phyloP scores from a whole-genome alignment of 1,140 invertebrate species.

The Holcopasites calliopsidis region DNA sequence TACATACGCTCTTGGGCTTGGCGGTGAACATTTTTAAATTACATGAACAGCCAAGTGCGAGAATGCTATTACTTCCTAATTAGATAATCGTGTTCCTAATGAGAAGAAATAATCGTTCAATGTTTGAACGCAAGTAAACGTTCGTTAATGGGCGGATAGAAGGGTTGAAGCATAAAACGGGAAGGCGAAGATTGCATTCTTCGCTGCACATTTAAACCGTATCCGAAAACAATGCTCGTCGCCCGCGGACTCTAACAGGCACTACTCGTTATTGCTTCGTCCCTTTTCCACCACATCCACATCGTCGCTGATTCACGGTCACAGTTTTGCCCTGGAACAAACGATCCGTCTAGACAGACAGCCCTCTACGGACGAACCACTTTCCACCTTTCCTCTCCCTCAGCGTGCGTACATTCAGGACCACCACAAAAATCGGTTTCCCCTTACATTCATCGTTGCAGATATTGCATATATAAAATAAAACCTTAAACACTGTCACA shows the following conservation, averaged over 20 bases:
- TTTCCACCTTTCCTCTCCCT: constrained; percentile 16
- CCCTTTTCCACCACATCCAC: constrained; percentile 22
- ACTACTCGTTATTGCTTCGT: constrained; percentile 27
- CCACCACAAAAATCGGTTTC: too few species aligned
- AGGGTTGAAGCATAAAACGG: neutral
- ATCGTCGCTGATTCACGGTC: constrained; percentile 44
- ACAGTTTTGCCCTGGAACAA: constrained; percentile 46
- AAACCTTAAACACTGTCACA: too few species aligned
- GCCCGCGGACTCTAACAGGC: constrained; percentile 24
- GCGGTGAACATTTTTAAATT: constrained; percentile 5
- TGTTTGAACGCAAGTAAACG: neutral
- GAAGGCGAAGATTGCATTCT: neutral
- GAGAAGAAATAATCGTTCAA: too few species aligned
- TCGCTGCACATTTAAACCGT: neutral
- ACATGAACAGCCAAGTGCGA: too few species aligned
- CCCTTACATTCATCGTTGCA: too few species aligned
- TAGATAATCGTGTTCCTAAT: too few species aligned
- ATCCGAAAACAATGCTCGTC: neutral
- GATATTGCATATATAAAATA: too few species aligned
- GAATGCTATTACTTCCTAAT: too few species aligned
- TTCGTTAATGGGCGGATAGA: neutral
- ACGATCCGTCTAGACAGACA: constrained; percentile 58
- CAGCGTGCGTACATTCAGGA: too few species aligned
- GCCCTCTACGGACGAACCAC: constrained; percentile 42
- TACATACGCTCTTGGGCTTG: neutral